Evolutionary conservation across 2,888 invertebrate species (phyloP).

Genomic region (Zelleria hepariella): DNA sequence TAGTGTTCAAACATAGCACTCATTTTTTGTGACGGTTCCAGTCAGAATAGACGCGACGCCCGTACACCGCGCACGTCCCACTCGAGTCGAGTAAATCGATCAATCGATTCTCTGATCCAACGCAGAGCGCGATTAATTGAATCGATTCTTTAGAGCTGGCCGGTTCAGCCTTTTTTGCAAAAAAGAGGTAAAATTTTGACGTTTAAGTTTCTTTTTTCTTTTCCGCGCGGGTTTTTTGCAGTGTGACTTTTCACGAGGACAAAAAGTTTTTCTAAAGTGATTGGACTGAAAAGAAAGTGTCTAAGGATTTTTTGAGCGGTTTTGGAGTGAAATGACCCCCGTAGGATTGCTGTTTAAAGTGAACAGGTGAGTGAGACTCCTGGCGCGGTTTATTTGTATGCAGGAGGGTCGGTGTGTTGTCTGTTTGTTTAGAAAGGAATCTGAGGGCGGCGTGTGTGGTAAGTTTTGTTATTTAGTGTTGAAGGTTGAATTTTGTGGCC

Average conservation of each 20-base stretch:
- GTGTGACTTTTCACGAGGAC: neutral
- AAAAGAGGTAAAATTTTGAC: neutral
- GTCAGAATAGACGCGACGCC: constrained; percentile 48
- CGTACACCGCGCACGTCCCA: constrained; percentile 44
- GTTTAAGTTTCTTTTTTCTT: neutral
- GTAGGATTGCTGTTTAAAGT: constrained; percentile 74
- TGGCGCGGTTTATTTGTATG: constrained; percentile 1
- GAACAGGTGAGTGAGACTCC: constrained; percentile 56
- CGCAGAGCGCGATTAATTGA: constrained; percentile 21
- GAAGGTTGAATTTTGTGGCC: neutral
- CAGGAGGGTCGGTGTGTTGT: constrained; percentile 1
- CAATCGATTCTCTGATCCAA: constrained; percentile 24
- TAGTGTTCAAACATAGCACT: constrained; percentile 22
- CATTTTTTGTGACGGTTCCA: constrained; percentile 52
- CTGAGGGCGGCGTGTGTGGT: neutral
- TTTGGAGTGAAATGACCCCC: constrained; percentile 61
- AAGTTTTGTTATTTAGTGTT: constrained; percentile 21
- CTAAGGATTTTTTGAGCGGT: constrained; percentile 3
- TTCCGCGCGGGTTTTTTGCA: neutral
- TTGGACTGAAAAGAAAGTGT: neutral
- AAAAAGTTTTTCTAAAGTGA: neutral
- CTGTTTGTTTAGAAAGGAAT: constrained; percentile 7
- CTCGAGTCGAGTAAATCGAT: constrained; percentile 19
- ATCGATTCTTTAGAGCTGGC: constrained; percentile 8
- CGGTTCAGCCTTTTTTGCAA: neutral